Percentiles rank a stretch among this genome's conserved stretches.
These are phyloP conservation scores for Cancer borealis DNA, from an alignment of 2,888 invertebrate species.

Conservation along the genomic window DNA sequence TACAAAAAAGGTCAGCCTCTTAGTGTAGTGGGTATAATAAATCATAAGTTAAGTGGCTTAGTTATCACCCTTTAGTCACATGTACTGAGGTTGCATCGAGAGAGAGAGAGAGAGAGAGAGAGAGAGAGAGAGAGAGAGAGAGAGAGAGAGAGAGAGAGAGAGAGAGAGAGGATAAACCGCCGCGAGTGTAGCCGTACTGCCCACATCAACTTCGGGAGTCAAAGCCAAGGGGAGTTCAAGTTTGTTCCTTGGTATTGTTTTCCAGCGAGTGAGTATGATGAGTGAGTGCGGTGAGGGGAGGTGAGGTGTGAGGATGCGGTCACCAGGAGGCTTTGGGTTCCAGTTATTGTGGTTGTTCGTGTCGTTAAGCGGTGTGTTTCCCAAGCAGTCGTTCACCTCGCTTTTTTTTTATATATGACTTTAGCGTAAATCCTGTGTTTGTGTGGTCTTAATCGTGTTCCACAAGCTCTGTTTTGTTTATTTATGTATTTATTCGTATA, in stretches of 20 bases:
- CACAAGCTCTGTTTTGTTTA: not conserved
- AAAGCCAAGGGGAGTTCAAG: not conserved
- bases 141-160: not conserved
- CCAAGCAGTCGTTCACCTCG: conserved; percentile 13
- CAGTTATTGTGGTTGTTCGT: not conserved
- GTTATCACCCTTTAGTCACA: conserved; percentile 3
- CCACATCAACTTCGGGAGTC: not conserved
- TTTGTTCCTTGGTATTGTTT: not conserved
- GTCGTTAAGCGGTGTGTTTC: not conserved
- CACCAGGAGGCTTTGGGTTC: not conserved
- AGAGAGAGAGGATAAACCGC: not conserved
- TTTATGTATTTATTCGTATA: too few species aligned
- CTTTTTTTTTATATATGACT: not conserved
- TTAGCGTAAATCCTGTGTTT: not conserved
- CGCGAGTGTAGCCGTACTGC: not conserved
- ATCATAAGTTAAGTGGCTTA: not conserved
- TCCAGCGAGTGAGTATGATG: not conserved
- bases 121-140: not conserved
- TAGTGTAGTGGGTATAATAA: not conserved
- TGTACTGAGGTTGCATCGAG: not conserved
- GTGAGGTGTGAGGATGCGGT: conserved; percentile 29
- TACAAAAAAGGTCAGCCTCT: not conserved
- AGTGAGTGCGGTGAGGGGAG: not conserved
- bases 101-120: not conserved
- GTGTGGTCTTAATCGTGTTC: not conserved